Base-by-base conservation (phyloP, 2,888 invertebrate species). In the Euplagia quadripunctaria region DNA sequence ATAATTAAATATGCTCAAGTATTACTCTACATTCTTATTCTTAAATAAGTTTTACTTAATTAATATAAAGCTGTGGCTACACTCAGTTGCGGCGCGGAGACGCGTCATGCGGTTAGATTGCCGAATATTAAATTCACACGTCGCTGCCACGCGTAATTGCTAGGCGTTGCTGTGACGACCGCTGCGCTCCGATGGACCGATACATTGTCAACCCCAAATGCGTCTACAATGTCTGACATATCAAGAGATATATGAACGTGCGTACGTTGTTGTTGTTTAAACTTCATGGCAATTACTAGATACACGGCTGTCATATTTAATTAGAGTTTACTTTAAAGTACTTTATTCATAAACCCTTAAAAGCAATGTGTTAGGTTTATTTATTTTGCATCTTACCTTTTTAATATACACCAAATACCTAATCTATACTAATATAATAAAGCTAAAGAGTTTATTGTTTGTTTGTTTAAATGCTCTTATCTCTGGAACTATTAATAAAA, bases 81-180 rank as follows among this genome's bases (percentile, higher is more conserved):
- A 80, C 69, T 52, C 46, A 8, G 41, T 63, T 2, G 14, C 58
- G n/a, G 42, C 49, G 58, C 58, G 43, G 11, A 16, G 20, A 43
- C 55, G 61, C 61, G 64, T 20, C 42, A 3, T 7, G 73, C 66
- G 64, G 61, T 9, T n/a, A 52, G 46, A 67, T 61, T 66, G 72
- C n/a, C 52, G 70, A 64, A 74, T 68, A 78, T 76, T 76, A 82
- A 77, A 80, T 86, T 87, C 82, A 86, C 85, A 89, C 87, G 86
- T 88, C 86, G 79, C 79, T 79, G 86, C 83, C 83, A 80, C 83
- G 77, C 70, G 81, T 90, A 90, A 90, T 90, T 90, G 87, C 80
- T 70, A 76, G 70, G 70, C 76, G 85, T 81, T 72, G 82, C 80
- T 77, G 76, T 79, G 77, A 81, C 79, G 67, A 85, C 82, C 73